These are phyloP conservation scores for Junonia oenone DNA, from an alignment of 2,888 invertebrate species.

Conservation along the genomic window DNA sequence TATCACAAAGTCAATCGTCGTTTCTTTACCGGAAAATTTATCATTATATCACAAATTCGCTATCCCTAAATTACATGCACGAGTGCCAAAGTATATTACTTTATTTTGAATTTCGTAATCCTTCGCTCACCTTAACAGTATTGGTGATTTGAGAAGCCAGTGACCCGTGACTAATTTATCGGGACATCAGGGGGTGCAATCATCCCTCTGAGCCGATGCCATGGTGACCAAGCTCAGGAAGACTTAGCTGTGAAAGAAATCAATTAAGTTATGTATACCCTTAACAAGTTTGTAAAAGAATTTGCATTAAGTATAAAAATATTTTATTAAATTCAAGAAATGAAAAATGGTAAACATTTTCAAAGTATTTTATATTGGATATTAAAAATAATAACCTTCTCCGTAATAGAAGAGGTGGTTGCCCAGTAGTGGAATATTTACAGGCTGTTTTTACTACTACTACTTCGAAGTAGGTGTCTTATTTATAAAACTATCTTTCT, in stretches of 20 bases:
- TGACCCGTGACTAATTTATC: conserved; percentile 59
- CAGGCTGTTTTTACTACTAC: too few species aligned
- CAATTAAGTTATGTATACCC: background rate
- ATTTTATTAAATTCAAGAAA: background rate
- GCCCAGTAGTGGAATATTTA: too few species aligned
- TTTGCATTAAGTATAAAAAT: background rate
- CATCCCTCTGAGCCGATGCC: conserved; percentile 29
- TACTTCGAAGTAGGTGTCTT: too few species aligned
- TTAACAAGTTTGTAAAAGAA: background rate
- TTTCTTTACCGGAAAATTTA: background rate
- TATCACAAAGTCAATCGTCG: background rate
- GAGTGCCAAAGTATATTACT: conserved; percentile 53
- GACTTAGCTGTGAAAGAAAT: background rate
- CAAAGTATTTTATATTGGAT: background rate
- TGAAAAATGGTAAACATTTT: background rate
- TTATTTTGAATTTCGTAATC: conserved; percentile 60
- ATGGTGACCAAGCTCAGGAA: conserved; percentile 19
- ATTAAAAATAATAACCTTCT: too few species aligned
- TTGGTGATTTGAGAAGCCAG: conserved; percentile 44
- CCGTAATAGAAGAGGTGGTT: too few species aligned
- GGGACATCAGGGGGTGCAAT: conserved; percentile 52
- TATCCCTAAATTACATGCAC: conserved; percentile 52
- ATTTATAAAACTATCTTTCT: too few species aligned
- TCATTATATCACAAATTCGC: conserved; percentile 14
- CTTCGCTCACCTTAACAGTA: conserved; percentile 52